Evolutionary conservation across 2,888 invertebrate species (phyloP), one percentile per base, ranked within the genome.

Genomic region (Tholera decimalis): DNA sequence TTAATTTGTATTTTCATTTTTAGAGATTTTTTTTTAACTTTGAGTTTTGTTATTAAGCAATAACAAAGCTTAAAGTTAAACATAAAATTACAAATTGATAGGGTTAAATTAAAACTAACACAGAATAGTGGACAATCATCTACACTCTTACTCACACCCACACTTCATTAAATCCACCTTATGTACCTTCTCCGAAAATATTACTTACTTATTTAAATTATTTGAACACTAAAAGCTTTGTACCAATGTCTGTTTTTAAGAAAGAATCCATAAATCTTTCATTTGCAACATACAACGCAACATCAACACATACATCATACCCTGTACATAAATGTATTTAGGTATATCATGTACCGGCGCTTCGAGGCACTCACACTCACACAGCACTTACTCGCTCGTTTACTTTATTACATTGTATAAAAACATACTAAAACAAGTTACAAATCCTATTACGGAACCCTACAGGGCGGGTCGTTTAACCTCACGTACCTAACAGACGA

Each of bases 321-420:
- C 26, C 30, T 35, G 26, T 58, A 26, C 37, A 5, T 13, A 6
- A 9, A n/a, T n/a, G 5, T 26, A 28, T 5, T 8, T 71, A 26
- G 20, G 26, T 59, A 63, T 44, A 63, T 64, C 53, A 62, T 60
- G 57, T 63, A 59, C 49, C 61, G 44, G 54, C 57, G 20, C 65
- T 55, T 33, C 44, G 53, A 49, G 53, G 49, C 47, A 67, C 80
- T 71, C 73, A 77, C 64, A 47, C n/a, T n/a, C n/a, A n/a, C n/a
- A n/a, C n/a, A n/a, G 49, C 47, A 67, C 80, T 71, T 69, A 77
- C 64, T 44, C 44, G 50, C 59, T 61, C 83, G 56, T 83, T 80
- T 51, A 61, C 69, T 80, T 80, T 80, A 83, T 77, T 71, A 80
- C 80, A 74, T 66, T 83, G 81, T 83, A 83, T 83, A 80, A 80